phyloP scores from a whole-genome alignment of 1,140 invertebrate genomes.

The Pseudomyrmex dendroicus region DNA sequence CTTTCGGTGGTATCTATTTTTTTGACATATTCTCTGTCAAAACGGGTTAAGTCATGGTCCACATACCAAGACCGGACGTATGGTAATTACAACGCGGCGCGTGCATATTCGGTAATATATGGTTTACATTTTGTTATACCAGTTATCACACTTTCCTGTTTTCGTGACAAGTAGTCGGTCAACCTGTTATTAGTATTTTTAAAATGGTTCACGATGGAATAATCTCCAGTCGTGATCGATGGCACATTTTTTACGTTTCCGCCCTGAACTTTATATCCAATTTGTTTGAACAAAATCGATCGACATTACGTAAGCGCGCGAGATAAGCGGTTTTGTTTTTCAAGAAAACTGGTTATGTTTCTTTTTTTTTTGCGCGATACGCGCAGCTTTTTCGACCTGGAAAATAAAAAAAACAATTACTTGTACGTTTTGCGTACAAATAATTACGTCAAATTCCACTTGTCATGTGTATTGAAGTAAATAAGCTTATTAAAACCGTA shows the following conservation, averaged over 20 bases:
- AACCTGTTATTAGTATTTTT: constrained; percentile 69
- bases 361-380: neutral
- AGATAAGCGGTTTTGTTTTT: constrained; percentile 8
- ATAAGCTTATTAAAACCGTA: neutral
- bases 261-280: neutral
- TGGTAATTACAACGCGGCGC: constrained; percentile 57
- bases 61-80: constrained; percentile 55
- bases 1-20: constrained; percentile 50
- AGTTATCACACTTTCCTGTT: constrained; percentile 31
- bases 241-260: constrained; percentile 30
- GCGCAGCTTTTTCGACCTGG: neutral
- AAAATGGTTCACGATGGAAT: constrained; percentile 34
- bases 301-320: constrained; percentile 25
- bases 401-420: constrained; percentile 27
- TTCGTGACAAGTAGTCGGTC: constrained; percentile 34
- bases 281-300: neutral
- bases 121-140: constrained; percentile 51
- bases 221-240: constrained; percentile 47
- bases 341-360: constrained; percentile 41
- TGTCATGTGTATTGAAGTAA: neutral
- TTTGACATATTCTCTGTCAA: constrained; percentile 20
- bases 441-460: neutral
- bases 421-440: neutral
- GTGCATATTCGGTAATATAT: constrained; percentile 15
- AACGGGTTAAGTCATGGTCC: constrained; percentile 64